Conservation (phyloP, 2,113 vertebrate species). For the Dromas ardeola region DNA sequence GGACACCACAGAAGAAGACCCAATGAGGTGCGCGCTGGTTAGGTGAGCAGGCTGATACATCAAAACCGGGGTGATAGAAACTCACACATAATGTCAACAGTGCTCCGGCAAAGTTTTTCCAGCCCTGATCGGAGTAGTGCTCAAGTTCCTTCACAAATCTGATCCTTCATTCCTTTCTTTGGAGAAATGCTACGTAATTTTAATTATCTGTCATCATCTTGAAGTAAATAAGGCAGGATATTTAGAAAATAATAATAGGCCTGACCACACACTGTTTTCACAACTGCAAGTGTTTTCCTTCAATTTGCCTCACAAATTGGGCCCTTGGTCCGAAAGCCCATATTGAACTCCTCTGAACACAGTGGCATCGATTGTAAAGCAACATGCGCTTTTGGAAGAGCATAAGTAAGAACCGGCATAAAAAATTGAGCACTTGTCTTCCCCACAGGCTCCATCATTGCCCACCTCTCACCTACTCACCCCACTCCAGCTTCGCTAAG, state of each 20-base stretch:
- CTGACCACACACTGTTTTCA: neutral
- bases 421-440: neutral
- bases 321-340: neutral
- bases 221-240: neutral
- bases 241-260: neutral
- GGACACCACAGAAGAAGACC: neutral
- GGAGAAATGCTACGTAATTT: neutral
- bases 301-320: neutral
- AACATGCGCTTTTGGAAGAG: neutral
- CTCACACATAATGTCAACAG: neutral
- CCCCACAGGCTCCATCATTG: neutral
- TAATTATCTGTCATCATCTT: neutral
- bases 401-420: neutral
- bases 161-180: neutral
- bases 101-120: neutral
- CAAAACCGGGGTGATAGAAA: neutral
- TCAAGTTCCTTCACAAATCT: neutral
- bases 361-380: neutral
- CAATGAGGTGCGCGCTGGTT: neutral
- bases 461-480: neutral
- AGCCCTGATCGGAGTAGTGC: rapidly evolving
- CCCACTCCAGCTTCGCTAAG: neutral
- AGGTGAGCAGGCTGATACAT: neutral
- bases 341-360: neutral
- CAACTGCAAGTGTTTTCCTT: neutral